Evolutionary conservation across 1,140 invertebrate species (phyloP).

Genomic region (Drosophila biarmipes): DNA sequence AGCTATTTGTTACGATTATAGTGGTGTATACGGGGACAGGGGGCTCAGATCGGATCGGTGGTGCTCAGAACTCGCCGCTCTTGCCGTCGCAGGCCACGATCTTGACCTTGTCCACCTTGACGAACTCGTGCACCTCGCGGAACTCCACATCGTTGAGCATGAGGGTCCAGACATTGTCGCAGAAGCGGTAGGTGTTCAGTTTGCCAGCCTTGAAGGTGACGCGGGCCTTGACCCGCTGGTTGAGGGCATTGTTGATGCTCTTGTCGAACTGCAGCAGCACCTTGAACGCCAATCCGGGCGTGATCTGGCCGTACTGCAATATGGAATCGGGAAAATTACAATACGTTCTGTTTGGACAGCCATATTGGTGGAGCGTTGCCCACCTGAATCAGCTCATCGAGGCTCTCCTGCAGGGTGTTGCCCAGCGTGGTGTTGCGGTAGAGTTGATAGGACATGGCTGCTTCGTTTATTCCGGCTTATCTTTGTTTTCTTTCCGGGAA

Average conservation of each 20-base stretch:
- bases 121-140: slow-evolving; percentile 96
- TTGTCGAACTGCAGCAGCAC: slow-evolving; percentile 98
- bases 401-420: slow-evolving; percentile 97
- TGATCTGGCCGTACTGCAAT: slow-evolving; percentile 97
- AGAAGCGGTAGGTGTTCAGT: slow-evolving; percentile 99
- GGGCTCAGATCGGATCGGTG: slow-evolving; percentile 8
- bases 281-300: slow-evolving; percentile 95
- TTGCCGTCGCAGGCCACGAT: slow-evolving; percentile 99
- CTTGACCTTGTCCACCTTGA: slow-evolving; percentile 98
- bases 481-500: neutral
- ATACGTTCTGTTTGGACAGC: slow-evolving; percentile 25
- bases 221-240: slow-evolving; percentile 95
- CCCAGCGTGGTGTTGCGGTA: slow-evolving; percentile 99
- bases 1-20: slow-evolving; percentile 35
- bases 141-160: slow-evolving; percentile 98
- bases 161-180: slow-evolving; percentile 99
- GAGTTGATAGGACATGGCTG: slow-evolving; percentile 96
- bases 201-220: slow-evolving; percentile 98
- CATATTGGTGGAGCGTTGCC: slow-evolving; percentile 82
- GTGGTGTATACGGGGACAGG: slow-evolving; percentile 1
- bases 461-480: neutral
- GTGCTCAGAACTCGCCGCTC: slow-evolving; percentile 87
- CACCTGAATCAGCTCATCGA: slow-evolving; percentile 96
- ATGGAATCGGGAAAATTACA: slow-evolving; percentile 37
- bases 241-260: slow-evolving; percentile 97